Evolutionary conservation across 2,113 vertebrate genomes (phyloP).

Genomic region (Oplegnathus fasciatus): DNA sequence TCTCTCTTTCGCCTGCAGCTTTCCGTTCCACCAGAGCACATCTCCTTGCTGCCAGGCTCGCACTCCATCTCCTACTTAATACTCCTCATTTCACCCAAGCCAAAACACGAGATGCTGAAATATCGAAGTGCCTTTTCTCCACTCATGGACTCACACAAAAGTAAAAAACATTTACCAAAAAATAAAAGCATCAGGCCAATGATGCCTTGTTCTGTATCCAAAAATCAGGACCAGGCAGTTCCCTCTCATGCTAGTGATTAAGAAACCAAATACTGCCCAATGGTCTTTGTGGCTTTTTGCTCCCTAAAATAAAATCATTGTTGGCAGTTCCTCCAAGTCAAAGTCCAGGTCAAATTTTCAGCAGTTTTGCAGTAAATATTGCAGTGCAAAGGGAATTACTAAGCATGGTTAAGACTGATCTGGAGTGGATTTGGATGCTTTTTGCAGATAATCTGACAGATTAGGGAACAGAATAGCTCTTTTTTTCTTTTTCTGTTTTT

Average conservation of each 20-base stretch:
- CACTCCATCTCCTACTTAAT: constrained; percentile 60
- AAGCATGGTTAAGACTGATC: neutral
- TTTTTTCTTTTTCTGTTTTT: neutral
- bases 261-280: neutral
- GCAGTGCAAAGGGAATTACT: neutral
- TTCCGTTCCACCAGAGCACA: constrained; percentile 57
- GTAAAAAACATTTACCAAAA: neutral
- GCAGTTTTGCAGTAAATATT: neutral
- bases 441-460: neutral
- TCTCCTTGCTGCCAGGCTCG: constrained; percentile 61
- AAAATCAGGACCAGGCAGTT: neutral
- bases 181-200: neutral
- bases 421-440: neutral
- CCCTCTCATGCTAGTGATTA: neutral
- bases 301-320: neutral
- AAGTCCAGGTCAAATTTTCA: neutral
- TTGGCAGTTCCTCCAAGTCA: neutral
- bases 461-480: neutral
- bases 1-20: constrained; percentile 52
- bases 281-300: neutral
- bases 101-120: constrained; percentile 72
- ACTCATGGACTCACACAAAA: constrained; percentile 38
- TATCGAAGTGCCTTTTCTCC: constrained; percentile 45
- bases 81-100: constrained; percentile 61
- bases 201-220: constrained; percentile 5